Base-by-base conservation (phyloP, 2,113 vertebrate species). In the Stigmatopora nigra region DNA sequence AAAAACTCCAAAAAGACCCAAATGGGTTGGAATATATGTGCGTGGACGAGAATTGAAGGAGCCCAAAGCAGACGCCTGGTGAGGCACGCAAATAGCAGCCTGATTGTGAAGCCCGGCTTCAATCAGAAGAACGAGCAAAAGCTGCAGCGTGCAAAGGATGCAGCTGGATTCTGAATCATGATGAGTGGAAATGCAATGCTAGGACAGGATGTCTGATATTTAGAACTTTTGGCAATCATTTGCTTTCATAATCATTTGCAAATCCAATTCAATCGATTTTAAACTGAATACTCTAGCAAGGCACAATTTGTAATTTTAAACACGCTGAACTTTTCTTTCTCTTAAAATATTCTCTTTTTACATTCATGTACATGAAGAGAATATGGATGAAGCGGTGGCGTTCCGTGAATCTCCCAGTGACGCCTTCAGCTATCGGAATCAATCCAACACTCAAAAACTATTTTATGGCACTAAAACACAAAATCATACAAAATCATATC, bases 51-150 rank as follows among this genome's bases (percentile, higher is more conserved):
- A 41, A 41, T n/a, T 13, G 17, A 41, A 41, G 3, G 16, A 19
- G 58, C 17, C 4, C 41, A 60, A 60, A 41, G 11, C 36, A 3
- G 58, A 10, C 20, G 58, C 58, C n/a, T 44, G 58, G n/a, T 22
- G 38, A 61, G 58, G 58, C 38, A n/a, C 17, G n/a, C 11, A 44
- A 61, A 61, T 61, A 45, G 38, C n/a, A 44, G 38, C 38, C 36
- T 61, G 58, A 61, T 61, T 61, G 58, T n/a, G 38, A 13, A 5
- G 5, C 17, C 44, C 38, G 15, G 38, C 36, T 20, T 44, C 31
- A 61, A 20, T 61, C 58, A 45, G 58, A 7, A 12, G 38, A 4
- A 36, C 20, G 38, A 59, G 35, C 8, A 16, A 55, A 55, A 55
- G 13, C 53, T 25, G 12, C 53, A 31, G 20, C 20, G 25, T 3